Conservation (phyloP, 1,140 invertebrate genomes). For the Ditylenchus dipsaci region DNA sequence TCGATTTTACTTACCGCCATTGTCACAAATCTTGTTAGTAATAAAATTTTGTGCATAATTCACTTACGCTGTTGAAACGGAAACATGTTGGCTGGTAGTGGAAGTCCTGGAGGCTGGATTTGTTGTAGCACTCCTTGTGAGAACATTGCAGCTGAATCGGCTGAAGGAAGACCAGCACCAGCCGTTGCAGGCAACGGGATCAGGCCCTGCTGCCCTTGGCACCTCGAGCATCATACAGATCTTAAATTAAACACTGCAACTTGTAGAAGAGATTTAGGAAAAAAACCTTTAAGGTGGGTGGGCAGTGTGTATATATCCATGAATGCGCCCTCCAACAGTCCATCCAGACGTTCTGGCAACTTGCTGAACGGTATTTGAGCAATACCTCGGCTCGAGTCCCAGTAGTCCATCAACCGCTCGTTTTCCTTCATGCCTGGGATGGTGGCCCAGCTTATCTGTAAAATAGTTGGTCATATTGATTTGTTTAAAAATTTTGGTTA, state of each 20-base stretch:
- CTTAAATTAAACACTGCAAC: background rate
- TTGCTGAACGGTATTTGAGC: conserved; percentile 35
- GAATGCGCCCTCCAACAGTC: conserved; percentile 37
- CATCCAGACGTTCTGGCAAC: conserved; percentile 27
- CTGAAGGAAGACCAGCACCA: background rate
- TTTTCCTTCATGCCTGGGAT: conserved; percentile 33
- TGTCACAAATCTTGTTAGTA: background rate
- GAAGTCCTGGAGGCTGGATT: background rate
- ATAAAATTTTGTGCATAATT: no score
- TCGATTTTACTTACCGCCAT: no score
- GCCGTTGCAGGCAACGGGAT: background rate
- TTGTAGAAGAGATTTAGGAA: background rate
- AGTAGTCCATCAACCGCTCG: conserved; percentile 32
- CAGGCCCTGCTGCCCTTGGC: background rate
- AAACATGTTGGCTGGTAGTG: background rate
- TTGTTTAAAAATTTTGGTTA: no score
- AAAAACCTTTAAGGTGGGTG: conserved; percentile 28
- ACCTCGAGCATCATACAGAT: background rate
- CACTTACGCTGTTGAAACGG: background rate
- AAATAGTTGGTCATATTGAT: conserved; percentile 8
- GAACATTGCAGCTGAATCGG: background rate
- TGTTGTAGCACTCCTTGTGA: background rate
- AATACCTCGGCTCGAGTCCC: conserved; percentile 35
- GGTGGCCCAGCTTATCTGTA: conserved; percentile 38
- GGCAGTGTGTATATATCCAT: conserved; percentile 40